Conservation (phyloP, 2,113 vertebrate species). For the Thryonomys swinderianus region DNA sequence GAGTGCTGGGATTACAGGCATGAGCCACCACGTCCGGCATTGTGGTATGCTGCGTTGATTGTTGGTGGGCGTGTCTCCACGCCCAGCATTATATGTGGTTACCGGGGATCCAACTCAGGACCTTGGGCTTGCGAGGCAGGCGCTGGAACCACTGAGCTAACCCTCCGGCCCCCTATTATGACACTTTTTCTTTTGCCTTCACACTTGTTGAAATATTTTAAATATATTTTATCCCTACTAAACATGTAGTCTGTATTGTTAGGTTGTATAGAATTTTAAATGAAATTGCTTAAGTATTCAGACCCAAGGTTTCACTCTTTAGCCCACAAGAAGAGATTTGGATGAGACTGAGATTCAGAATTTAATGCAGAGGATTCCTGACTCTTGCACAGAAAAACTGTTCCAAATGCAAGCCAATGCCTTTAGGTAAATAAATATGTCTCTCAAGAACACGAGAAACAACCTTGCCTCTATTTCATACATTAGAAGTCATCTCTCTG, state of each 20-base stretch:
- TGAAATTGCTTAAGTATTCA: background rate
- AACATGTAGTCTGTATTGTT: background rate
- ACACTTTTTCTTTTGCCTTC: background rate
- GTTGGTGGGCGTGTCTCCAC: too few relatives aligned
- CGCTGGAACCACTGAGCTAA: too few relatives aligned
- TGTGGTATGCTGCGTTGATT: too few relatives aligned
- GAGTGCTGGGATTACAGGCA: too few relatives aligned
- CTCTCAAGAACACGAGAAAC: background rate
- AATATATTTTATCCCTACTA: background rate
- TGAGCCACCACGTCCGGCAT: too few relatives aligned
- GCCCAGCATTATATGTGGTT: too few relatives aligned
- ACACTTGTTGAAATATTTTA: background rate
- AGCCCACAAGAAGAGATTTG: background rate
- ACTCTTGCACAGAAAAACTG: background rate
- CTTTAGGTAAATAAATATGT: background rate
- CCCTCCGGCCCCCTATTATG: too few relatives aligned
- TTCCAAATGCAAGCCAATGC: background rate
- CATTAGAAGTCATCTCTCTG: background rate
- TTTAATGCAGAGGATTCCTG: background rate
- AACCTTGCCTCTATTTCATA: background rate
- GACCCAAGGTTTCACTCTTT: background rate
- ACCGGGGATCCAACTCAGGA: too few relatives aligned
- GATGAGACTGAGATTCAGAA: background rate
- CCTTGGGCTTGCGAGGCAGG: too few relatives aligned
- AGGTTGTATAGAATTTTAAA: background rate